Conservation (phyloP, 2,113 vertebrate species). For the Sturnus vulgaris region DNA sequence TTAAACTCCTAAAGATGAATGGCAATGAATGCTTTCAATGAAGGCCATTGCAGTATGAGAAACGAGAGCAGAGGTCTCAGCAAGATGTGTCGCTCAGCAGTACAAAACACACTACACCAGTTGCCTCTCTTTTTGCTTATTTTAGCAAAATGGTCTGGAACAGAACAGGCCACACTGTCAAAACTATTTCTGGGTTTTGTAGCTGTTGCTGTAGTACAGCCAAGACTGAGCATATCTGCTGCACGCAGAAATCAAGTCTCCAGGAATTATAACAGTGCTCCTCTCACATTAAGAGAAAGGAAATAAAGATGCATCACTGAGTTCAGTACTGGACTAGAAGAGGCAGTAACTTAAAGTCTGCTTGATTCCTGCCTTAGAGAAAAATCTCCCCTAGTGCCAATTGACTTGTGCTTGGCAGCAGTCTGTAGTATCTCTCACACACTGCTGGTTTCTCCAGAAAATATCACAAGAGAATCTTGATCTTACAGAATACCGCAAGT, state of each 20-base stretch:
- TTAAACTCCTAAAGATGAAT: conserved; percentile 44
- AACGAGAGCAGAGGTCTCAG: background rate
- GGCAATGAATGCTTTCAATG: background rate
- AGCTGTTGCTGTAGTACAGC: background rate
- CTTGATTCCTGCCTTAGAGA: background rate
- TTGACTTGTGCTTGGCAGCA: background rate
- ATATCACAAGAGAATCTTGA: background rate
- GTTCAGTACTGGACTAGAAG: background rate
- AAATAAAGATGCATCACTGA: background rate
- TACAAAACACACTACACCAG: background rate
- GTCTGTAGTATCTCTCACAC: background rate
- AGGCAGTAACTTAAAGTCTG: background rate
- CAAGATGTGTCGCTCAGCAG: background rate
- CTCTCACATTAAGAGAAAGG: background rate
- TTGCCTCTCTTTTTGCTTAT: conserved; percentile 21
- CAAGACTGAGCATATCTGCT: background rate
- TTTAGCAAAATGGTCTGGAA: background rate
- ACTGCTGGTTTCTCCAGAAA: background rate
- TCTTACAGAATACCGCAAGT: rapidly evolving
- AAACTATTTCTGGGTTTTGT: background rate
- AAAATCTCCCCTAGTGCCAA: background rate
- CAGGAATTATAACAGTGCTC: background rate
- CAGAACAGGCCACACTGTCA: background rate
- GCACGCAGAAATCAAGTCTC: background rate
- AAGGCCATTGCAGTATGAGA: background rate